A percentile compares a stretch with the other conserved stretches of the same genome.
Conservation (phyloP, 1,140 invertebrate species). For the Pissodes strobi region DNA sequence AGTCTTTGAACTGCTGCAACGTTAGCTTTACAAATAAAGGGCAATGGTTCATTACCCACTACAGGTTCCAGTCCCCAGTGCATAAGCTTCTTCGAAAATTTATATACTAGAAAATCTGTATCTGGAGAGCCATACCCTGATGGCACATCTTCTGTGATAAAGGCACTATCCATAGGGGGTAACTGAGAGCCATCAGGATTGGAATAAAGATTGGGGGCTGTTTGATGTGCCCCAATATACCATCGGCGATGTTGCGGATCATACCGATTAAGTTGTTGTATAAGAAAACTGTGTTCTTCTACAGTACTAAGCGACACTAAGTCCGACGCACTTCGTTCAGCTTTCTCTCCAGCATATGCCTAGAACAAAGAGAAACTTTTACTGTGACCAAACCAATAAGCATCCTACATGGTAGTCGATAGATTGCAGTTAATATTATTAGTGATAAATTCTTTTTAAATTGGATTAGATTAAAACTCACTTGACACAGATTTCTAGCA, state of each 20-base stretch:
- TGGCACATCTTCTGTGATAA: constrained; percentile 58
- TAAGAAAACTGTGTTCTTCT: constrained; percentile 86
- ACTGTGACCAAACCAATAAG: not conserved
- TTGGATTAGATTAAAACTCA: constrained; percentile 46
- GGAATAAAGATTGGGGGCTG: constrained; percentile 75
- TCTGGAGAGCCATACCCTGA: constrained; percentile 57
- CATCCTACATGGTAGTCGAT: no score
- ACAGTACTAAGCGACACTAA: constrained; percentile 76
- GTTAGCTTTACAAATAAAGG: constrained; percentile 89
- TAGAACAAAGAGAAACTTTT: constrained; percentile 22
- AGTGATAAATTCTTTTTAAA: no score
- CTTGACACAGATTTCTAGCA: constrained; percentile 78
- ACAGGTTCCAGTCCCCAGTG: constrained; percentile 85
- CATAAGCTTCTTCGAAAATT: constrained; percentile 71
- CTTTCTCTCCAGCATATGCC: constrained; percentile 59
- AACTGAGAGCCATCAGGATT: constrained; percentile 83
- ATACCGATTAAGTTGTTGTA: constrained; percentile 74
- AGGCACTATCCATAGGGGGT: constrained; percentile 79
- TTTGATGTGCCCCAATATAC: constrained; percentile 80
- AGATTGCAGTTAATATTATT: no score
- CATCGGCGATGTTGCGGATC: constrained; percentile 87
- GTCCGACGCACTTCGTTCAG: constrained; percentile 73
- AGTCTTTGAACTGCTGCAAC: constrained; percentile 69
- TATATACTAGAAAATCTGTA: constrained; percentile 67
- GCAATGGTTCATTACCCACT: constrained; percentile 71